phyloP scores from a whole-genome alignment of 1,140 invertebrate species.

The Phenacoccus solenopsis region DNA sequence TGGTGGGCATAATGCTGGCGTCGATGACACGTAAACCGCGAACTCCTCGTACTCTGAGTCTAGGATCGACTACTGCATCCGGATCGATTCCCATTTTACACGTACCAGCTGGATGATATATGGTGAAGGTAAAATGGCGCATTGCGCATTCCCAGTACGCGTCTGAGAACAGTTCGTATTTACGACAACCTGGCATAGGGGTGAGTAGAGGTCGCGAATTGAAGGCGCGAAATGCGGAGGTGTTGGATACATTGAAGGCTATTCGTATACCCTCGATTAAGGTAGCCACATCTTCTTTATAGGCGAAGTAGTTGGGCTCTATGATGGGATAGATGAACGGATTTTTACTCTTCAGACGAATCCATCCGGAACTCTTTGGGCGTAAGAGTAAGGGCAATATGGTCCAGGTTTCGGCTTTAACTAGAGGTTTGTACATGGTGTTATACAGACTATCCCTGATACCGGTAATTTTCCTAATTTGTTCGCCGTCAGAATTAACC shows the following conservation, averaged over 20 bases:
- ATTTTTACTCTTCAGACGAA: conserved; percentile 62
- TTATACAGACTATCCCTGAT: conserved; percentile 67
- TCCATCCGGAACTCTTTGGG: conserved; percentile 67
- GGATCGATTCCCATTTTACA: conserved; percentile 72
- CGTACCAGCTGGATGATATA: conserved; percentile 72
- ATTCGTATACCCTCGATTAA: conserved; percentile 70
- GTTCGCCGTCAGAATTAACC: conserved; percentile 63
- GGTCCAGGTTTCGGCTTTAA: conserved; percentile 66
- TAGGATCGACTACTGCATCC: conserved; percentile 66
- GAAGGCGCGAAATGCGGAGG: conserved; percentile 64
- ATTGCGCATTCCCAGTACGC: conserved; percentile 76
- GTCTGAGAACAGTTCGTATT: conserved; percentile 54
- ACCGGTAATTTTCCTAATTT: conserved; percentile 59
- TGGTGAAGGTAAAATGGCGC: conserved; percentile 68
- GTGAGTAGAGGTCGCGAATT: conserved; percentile 62
- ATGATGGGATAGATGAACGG: conserved; percentile 71
- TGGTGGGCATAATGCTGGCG: conserved; percentile 65
- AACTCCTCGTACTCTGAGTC: conserved; percentile 58
- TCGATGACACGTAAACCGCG: conserved; percentile 58
- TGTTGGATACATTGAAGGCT: conserved; percentile 61
- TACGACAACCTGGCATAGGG: conserved; percentile 63
- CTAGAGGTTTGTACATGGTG: conserved; percentile 67
- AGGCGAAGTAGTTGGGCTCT: conserved; percentile 82
- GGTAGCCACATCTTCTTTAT: conserved; percentile 59
- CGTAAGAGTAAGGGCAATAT: conserved; percentile 64